Evolutionary conservation across 2,797 vertebrate genomes (phyloP).

Genomic region (Petrocephalus sullivani): DNA sequence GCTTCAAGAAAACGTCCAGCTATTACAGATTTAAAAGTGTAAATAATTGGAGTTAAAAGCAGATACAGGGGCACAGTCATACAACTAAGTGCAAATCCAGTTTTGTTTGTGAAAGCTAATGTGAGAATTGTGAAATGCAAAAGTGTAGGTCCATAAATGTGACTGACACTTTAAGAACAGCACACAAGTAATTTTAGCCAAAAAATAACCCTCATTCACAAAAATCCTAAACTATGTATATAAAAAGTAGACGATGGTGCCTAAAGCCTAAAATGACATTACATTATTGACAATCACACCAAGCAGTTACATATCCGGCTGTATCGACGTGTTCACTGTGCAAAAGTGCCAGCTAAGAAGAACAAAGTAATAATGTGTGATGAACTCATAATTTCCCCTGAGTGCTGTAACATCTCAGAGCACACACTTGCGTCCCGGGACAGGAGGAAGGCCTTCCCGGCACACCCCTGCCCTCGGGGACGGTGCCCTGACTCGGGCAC

Average conservation of each 20-base stretch:
- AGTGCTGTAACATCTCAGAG: neutral
- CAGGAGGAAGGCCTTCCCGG: constrained; percentile 16
- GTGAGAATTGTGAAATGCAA: neutral
- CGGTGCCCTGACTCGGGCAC: constrained; percentile 86
- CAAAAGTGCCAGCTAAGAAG: neutral
- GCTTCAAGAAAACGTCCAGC: neutral
- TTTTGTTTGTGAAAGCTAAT: neutral
- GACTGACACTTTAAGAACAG: neutral
- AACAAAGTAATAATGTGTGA: neutral
- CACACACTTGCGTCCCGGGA: neutral
- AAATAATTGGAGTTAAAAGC: neutral
- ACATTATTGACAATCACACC: neutral
- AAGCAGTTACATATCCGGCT: neutral
- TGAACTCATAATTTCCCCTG: neutral
- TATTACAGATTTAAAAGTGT: neutral
- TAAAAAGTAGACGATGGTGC: neutral
- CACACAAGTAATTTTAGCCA: neutral
- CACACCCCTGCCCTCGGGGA: constrained; percentile 60
- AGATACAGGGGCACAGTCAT: neutral
- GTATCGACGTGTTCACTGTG: neutral
- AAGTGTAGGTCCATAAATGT: neutral
- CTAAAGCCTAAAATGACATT: neutral
- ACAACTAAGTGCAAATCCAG: neutral
- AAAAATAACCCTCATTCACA: neutral
- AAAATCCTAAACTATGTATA: neutral